Conservation (phyloP, 2,888 invertebrate genomes). For the Tipula lateralis region DNA sequence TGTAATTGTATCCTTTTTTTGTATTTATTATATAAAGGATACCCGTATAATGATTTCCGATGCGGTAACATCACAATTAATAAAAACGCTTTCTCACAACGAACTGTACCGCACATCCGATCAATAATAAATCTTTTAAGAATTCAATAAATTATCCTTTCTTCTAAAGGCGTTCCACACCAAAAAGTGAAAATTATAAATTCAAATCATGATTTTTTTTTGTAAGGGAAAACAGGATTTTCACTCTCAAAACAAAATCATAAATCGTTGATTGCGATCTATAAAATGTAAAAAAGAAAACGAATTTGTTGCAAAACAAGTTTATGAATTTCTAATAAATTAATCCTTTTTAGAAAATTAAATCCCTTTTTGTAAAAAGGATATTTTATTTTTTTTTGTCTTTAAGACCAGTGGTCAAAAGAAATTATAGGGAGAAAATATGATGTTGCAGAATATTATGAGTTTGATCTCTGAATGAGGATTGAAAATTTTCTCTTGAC, state of each 20-base stretch:
- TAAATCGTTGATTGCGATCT: constrained; percentile 15
- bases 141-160: not conserved
- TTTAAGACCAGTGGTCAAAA: not conserved
- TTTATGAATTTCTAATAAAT: constrained; percentile 11
- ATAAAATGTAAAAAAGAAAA: not conserved
- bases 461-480: constrained; percentile 19
- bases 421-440: not conserved
- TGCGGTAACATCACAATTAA: not conserved
- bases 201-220: not conserved
- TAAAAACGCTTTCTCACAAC: not conserved
- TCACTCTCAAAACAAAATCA: not conserved
- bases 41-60: not conserved
- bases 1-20: not conserved
- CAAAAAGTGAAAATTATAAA: not conserved
- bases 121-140: constrained; percentile 19
- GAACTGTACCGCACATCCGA: not conserved
- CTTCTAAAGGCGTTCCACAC: not conserved
- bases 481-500: not conserved
- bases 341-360: constrained; percentile 1
- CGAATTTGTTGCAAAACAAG: not conserved
- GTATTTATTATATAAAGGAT: not conserved
- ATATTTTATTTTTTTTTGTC: not conserved
- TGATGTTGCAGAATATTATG: constrained; percentile 24
- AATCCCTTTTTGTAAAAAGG: not conserved
- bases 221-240: not conserved